Evolutionary conservation across 1,140 invertebrate species (phyloP).

Genomic region (Drosophila funebris): DNA sequence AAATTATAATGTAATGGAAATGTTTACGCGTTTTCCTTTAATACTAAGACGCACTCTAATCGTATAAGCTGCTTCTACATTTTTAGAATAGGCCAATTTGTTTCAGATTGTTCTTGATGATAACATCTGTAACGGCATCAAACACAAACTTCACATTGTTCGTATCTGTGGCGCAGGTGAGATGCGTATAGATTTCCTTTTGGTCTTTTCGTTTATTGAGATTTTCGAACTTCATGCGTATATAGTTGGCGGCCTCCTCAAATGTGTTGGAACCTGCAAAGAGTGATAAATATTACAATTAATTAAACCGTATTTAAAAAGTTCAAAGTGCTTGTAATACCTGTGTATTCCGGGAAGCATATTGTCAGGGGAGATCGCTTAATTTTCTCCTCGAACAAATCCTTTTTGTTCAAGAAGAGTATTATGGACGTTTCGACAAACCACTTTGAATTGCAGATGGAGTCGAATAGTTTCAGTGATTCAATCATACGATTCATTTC

Average conservation of each 20-base stretch:
- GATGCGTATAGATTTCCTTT: slow-evolving; percentile 96
- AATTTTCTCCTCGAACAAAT: slow-evolving; percentile 97
- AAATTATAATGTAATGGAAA: slow-evolving; percentile 59
- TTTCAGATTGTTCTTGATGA: slow-evolving; percentile 96
- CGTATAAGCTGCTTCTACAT: slow-evolving; percentile 22
- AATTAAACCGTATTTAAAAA: neutral
- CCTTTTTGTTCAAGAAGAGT: slow-evolving; percentile 98
- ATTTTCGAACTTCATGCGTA: slow-evolving; percentile 95
- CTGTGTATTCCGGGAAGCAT: slow-evolving; percentile 97
- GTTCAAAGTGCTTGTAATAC: slow-evolving; percentile 84
- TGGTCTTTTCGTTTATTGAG: slow-evolving; percentile 93
- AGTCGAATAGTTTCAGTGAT: slow-evolving; percentile 97
- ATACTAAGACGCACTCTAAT: slow-evolving; percentile 67
- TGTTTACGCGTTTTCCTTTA: slow-evolving; percentile 68
- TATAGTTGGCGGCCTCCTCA: slow-evolving; percentile 94
- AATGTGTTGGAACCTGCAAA: slow-evolving; percentile 91
- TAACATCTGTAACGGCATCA: slow-evolving; percentile 96
- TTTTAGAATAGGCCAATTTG: slow-evolving; percentile 90
- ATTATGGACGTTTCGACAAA: slow-evolving; percentile 99
- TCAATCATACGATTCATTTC: slow-evolving; percentile 97
- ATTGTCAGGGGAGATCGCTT: slow-evolving; percentile 95
- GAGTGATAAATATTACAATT: neutral
- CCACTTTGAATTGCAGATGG: slow-evolving; percentile 99
- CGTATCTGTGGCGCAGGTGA: slow-evolving; percentile 96
- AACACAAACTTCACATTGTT: slow-evolving; percentile 96